These are phyloP conservation scores for Prunella himalayana DNA, from an alignment of 2,113 vertebrate genomes.

Conservation along the genomic window DNA sequence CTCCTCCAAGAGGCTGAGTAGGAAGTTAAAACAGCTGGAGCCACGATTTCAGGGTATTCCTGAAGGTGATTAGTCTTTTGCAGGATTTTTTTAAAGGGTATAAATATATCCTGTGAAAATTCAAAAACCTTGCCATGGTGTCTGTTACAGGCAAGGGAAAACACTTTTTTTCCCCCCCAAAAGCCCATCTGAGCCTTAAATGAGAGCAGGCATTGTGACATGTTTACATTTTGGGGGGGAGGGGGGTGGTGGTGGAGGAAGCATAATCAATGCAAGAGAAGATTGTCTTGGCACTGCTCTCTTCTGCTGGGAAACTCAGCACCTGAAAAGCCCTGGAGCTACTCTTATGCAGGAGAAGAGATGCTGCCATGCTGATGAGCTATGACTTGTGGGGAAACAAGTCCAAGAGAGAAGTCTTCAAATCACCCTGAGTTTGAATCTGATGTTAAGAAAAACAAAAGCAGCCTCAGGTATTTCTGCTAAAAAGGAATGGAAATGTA, in stretches of 20 bases:
- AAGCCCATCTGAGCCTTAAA: background rate
- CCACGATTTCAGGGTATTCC: background rate
- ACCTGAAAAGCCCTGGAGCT: background rate
- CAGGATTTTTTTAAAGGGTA: background rate
- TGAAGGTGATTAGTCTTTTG: background rate
- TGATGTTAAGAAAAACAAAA: background rate
- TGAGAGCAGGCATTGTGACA: background rate
- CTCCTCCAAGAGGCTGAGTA: background rate
- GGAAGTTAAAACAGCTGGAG: conserved; percentile 15
- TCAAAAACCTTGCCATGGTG: background rate
- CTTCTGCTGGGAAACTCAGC: background rate
- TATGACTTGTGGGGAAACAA: background rate
- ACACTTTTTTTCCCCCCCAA: accelerated
- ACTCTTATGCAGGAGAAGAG: background rate
- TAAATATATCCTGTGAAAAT: background rate
- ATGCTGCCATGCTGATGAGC: background rate
- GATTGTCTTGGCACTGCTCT: background rate
- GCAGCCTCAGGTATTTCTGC: background rate
- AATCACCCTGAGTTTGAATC: background rate
- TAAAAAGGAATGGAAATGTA: background rate
- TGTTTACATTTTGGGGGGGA: background rate
- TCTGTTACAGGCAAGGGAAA: background rate
- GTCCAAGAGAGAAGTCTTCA: background rate
- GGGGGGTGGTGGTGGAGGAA: accelerated
- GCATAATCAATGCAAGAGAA: background rate